A percentile compares a stretch with the other conserved stretches of the same genome.
phyloP scores from a whole-genome alignment of 2,113 vertebrate genomes.

The Megaptera novaeangliae region DNA sequence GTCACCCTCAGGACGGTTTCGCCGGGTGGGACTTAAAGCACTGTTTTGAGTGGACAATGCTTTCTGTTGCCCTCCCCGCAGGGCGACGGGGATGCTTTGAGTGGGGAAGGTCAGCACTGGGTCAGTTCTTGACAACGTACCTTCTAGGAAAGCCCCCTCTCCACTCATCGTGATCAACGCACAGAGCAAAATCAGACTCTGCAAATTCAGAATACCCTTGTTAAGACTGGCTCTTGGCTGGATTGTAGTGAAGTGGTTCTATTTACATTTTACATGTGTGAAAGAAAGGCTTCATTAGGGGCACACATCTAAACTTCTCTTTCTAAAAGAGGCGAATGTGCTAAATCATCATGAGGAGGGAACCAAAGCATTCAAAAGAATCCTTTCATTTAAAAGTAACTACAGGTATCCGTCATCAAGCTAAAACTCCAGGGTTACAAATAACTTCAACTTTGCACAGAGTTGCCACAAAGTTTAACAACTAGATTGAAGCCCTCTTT shows the following conservation, averaged over 20 bases:
- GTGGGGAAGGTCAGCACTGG: background rate
- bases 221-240: background rate
- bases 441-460: background rate
- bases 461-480: background rate
- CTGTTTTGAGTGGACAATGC: background rate
- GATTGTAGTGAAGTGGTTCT: background rate
- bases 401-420: background rate
- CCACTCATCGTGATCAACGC: background rate
- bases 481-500: background rate
- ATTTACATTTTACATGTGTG: background rate
- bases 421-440: background rate
- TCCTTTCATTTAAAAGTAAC: background rate
- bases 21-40: background rate
- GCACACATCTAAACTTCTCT: background rate
- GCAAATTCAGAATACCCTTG: background rate
- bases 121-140: background rate
- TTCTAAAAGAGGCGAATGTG: background rate
- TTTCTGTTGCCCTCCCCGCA: background rate
- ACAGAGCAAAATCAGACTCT: background rate
- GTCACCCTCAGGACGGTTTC: conserved; percentile 15
- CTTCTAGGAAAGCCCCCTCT: conserved; percentile 3
- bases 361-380: background rate
- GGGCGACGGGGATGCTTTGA: background rate
- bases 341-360: background rate
- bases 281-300: background rate